phyloP scores from a whole-genome alignment of 2,888 invertebrate genomes.

The Dexiosoma caninum region DNA sequence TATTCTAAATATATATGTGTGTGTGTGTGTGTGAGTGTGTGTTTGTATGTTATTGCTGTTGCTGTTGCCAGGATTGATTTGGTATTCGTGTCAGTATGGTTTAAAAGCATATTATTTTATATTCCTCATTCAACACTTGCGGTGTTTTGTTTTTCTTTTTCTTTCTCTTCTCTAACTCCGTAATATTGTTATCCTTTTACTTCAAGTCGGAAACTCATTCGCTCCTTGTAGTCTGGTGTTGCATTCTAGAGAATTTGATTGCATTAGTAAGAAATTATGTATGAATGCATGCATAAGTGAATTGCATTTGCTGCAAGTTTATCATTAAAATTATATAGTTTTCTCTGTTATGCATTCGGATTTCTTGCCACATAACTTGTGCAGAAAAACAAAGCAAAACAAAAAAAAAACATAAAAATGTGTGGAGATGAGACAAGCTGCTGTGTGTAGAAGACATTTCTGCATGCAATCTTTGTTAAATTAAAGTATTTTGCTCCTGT shows the following conservation, averaged over 20 bases:
- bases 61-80: conserved; percentile 24
- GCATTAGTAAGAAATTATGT: conserved; percentile 21
- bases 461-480: background rate
- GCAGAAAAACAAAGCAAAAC: background rate
- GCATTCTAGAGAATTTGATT: conserved; percentile 23
- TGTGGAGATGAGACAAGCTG: no score
- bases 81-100: conserved; percentile 36
- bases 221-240: background rate
- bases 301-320: conserved; percentile 26
- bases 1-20: no score
- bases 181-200: background rate
- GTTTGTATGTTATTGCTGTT: background rate
- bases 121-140: conserved; percentile 35
- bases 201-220: background rate
- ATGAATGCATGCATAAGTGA: conserved; percentile 8
- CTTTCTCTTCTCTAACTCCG: no score
- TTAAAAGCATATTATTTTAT: conserved; percentile 33
- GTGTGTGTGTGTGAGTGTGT: background rate
- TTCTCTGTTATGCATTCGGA: conserved; percentile 3
- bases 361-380: conserved; percentile 5
- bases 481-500: background rate
- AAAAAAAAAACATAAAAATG: background rate
- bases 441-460: no score
- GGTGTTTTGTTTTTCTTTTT: background rate
- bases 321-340: conserved; percentile 40